phyloP scores from a whole-genome alignment of 2,113 vertebrate genomes.

The Macrotus californicus region DNA sequence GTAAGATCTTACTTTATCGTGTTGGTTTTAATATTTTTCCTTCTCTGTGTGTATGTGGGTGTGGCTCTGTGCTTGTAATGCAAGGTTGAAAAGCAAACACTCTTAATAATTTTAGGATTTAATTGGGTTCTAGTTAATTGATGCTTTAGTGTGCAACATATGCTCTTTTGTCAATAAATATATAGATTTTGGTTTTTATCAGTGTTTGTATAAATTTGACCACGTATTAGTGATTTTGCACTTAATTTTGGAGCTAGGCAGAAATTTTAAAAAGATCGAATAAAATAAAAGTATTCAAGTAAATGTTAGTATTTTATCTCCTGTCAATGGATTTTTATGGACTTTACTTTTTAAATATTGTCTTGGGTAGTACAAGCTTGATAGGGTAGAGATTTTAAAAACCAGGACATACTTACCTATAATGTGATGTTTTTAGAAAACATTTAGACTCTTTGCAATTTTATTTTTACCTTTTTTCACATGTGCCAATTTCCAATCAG shows the following conservation, averaged over 20 bases:
- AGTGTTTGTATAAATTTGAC: background rate
- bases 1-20: background rate
- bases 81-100: background rate
- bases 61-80: background rate
- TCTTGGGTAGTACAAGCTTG: background rate
- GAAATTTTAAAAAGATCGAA: background rate
- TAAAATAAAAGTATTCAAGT: background rate
- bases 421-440: background rate
- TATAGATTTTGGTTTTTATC: slow-evolving; percentile 18
- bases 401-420: background rate
- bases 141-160: background rate
- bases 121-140: background rate
- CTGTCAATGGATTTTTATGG: background rate
- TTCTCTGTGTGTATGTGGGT: background rate
- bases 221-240: background rate
- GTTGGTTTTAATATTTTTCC: background rate
- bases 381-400: background rate
- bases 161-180: background rate
- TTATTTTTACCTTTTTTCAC: background rate
- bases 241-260: background rate
- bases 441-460: background rate
- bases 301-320: background rate
- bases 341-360: background rate
- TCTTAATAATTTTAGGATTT: background rate
- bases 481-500: background rate